Base-by-base conservation (phyloP, 2,797 vertebrate species). In the Tachyglossus aculeatus region DNA sequence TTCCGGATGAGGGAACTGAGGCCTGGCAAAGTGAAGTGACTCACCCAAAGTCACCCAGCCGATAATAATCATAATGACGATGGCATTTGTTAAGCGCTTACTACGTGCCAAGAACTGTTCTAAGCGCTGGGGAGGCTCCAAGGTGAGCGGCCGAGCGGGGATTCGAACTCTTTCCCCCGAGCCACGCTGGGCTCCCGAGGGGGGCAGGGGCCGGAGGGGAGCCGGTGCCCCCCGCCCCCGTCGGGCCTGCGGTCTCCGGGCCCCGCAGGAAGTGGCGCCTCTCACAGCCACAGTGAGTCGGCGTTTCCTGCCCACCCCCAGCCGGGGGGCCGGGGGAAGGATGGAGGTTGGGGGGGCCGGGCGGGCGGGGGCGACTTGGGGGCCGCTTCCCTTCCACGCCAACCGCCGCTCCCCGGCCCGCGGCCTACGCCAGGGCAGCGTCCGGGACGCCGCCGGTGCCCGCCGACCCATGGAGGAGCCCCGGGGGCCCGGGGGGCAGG, bases 251-350 rank as follows among this genome's bases (percentile, higher is more conserved):
- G 85, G 85, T 87, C 85, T 85, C 76, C n/a, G 45, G 45, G 45
- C 45, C 45, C 45, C 45, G 80, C 85, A 87, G 85, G 85, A 87
- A 87, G 83, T 16, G 66, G 68, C 16, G 66, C 37, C 64, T 43
- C 59, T 81, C 51, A 80, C 85, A 82, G 78, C 81, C 80, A 85
- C 67, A 68, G 39, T 87, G 85, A 87, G 85, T 87, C 34, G 87
- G 85, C 81, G 81, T 78, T 87, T 85, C 85, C 85, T 87, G 85
- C 81, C 78, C 25, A 24, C 15, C 25, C 24, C 4, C 25, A 45
- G 27, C 24, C 31, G 24, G 25, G 50, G 25, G 2, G 65, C 40
- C 19, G 2, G n/a, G 54, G 78, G 76, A n/a, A n/a, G n/a, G n/a
- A n/a, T 3, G 18, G 62, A n/a, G n/a, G n/a, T n/a, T n/a, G 76